Conservation (phyloP, 37 sponge, comb jelly and placozoan species). For the Beroe ovata region DNA sequence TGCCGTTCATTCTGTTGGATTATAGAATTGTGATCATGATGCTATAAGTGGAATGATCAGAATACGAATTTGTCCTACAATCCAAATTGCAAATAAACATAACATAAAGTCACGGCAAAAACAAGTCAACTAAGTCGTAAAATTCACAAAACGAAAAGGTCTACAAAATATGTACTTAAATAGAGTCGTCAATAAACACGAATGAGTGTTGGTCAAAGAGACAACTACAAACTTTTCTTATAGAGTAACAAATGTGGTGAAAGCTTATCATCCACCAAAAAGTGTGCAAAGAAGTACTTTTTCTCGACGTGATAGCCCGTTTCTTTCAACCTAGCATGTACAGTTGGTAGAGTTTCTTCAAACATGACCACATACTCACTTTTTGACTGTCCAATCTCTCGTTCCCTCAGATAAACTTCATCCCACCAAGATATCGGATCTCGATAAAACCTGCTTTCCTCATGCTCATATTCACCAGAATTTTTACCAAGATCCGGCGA, state of each 20-base stretch:
- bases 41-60: too few relatives aligned
- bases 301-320: background rate
- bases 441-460: constrained; percentile 19
- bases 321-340: background rate
- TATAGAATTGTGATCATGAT: too few relatives aligned
- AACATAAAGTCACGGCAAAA: too few relatives aligned
- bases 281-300: constrained; percentile 15
- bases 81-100: too few relatives aligned
- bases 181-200: too few relatives aligned
- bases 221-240: background rate
- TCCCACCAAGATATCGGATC: constrained; percentile 21
- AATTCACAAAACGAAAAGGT: too few relatives aligned
- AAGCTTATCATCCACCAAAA: constrained; percentile 50
- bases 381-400: background rate
- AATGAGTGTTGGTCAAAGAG: too few relatives aligned
- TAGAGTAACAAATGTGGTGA: constrained; percentile 16
- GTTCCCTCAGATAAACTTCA: background rate
- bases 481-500: background rate
- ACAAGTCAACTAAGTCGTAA: too few relatives aligned
- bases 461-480: background rate
- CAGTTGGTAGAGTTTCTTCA: background rate
- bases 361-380: constrained; percentile 15
- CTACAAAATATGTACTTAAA: too few relatives aligned
- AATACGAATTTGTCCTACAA: too few relatives aligned
- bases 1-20: too few relatives aligned